A percentile compares a stretch with the other conserved stretches of the same genome.
Evolutionary conservation across 2,797 vertebrate species (phyloP).

Genomic region (Cercopithecus petaurista): DNA sequence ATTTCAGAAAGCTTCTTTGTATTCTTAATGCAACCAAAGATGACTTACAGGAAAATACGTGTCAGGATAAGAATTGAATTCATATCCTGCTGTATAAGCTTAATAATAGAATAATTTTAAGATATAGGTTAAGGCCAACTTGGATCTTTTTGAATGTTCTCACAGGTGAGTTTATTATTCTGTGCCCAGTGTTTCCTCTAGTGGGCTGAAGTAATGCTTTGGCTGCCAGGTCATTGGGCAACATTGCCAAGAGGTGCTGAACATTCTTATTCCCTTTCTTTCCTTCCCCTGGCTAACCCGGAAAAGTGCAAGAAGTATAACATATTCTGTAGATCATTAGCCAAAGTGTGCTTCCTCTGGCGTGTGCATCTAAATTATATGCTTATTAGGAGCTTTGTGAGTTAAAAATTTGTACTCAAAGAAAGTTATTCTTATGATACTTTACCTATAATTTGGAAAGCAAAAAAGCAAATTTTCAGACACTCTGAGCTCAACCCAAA

Average conservation of each 20-base stretch:
- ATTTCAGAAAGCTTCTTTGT: slow-evolving; percentile 2
- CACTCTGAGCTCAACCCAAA: neutral
- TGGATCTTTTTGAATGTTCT: neutral
- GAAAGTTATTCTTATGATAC: neutral
- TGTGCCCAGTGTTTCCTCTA: neutral
- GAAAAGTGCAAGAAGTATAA: neutral
- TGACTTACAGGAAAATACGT: neutral
- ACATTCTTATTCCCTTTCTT: neutral
- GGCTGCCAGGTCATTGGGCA: neutral
- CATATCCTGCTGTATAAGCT: neutral
- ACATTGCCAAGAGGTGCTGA: neutral
- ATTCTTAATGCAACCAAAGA: neutral
- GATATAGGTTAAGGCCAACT: neutral
- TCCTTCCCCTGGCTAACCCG: neutral
- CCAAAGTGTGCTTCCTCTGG: neutral
- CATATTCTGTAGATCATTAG: neutral
- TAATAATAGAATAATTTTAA: neutral
- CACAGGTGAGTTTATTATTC: neutral
- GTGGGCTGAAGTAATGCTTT: neutral
- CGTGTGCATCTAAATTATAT: neutral
- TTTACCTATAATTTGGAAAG: neutral
- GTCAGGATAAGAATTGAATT: neutral
- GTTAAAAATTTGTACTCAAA: neutral
- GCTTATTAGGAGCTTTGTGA: neutral
- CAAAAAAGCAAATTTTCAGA: neutral